These are phyloP conservation scores for Alauda arvensis DNA, from an alignment of 2,797 vertebrate species.

Conservation along the genomic window DNA sequence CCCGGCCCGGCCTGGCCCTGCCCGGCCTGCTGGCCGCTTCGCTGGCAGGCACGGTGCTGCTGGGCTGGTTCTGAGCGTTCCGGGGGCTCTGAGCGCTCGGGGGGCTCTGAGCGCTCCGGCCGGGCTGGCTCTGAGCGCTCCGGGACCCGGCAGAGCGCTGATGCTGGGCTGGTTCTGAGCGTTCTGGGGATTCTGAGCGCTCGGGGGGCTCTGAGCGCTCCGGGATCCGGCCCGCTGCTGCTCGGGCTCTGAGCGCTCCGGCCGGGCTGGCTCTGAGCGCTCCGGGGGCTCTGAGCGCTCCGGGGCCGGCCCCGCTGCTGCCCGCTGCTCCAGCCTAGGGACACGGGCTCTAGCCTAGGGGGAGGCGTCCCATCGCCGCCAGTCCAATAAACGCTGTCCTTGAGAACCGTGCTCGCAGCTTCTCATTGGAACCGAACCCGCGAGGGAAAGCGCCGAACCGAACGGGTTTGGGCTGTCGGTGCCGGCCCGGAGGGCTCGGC, in stretches of 20 bases:
- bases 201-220: constrained; percentile 38
- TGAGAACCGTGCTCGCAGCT: background rate
- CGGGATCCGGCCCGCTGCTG: background rate
- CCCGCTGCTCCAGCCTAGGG: background rate
- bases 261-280: constrained; percentile 57
- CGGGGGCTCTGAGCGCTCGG: constrained; percentile 22
- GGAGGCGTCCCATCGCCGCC: background rate
- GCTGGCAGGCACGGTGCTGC: constrained; percentile 57
- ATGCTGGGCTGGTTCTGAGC: constrained; percentile 51
- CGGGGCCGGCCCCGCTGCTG: background rate
- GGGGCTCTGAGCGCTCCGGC: background rate
- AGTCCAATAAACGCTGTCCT: background rate
- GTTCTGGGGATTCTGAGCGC: constrained; percentile 6
- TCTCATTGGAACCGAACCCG: background rate
- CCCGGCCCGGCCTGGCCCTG: background rate
- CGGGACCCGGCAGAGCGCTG: too few species aligned
- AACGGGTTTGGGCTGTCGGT: accelerated
- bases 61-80: constrained; percentile 51
- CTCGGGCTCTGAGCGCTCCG: background rate
- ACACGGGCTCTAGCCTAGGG: accelerated
- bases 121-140: constrained; percentile 47
- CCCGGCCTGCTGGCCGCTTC: constrained; percentile 45
- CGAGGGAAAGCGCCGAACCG: accelerated
- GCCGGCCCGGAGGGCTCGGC: background rate
- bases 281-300: constrained; percentile 27